These are phyloP conservation scores for Trissoscelio sp. DNA, from an alignment of 2,888 invertebrate species.

Conservation along the genomic window DNA sequence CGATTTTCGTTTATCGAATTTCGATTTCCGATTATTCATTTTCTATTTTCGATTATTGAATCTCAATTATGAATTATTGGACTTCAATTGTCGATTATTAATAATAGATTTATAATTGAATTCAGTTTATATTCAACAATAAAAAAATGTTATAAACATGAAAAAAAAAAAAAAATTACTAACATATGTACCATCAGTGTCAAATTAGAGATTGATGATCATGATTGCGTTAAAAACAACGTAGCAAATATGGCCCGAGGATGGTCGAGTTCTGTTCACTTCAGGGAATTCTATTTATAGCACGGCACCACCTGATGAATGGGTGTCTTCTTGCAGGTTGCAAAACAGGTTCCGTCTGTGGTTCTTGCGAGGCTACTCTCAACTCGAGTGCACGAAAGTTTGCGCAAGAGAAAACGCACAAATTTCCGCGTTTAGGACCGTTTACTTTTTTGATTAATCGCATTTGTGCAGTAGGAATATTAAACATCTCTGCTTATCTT, in stretches of 20 bases:
- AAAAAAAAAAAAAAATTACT: conserved; percentile 9
- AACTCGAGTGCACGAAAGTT: conserved; percentile 64
- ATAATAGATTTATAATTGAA: no score
- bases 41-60: no score
- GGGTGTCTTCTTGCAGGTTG: conserved; percentile 68
- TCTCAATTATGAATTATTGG: no score
- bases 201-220: conserved; percentile 22
- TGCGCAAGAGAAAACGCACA: conserved; percentile 59
- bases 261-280: conserved; percentile 73
- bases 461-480: no score
- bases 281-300: conserved; percentile 81
- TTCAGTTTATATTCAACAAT: no score
- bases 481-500: no score
- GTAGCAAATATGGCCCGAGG: conserved; percentile 27
- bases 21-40: no score
- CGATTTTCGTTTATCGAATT: no score
- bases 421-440: conserved; percentile 52
- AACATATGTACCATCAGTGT: conserved; percentile 14
- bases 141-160: no score
- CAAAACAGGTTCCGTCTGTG: conserved; percentile 72
- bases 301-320: conserved; percentile 73
- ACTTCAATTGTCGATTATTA: no score
- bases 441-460: background rate
- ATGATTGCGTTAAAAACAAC: conserved; percentile 35
- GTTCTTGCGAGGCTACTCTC: conserved; percentile 61